phyloP scores from a whole-genome alignment of 1,140 invertebrate genomes.

The Cotesia glomerata region DNA sequence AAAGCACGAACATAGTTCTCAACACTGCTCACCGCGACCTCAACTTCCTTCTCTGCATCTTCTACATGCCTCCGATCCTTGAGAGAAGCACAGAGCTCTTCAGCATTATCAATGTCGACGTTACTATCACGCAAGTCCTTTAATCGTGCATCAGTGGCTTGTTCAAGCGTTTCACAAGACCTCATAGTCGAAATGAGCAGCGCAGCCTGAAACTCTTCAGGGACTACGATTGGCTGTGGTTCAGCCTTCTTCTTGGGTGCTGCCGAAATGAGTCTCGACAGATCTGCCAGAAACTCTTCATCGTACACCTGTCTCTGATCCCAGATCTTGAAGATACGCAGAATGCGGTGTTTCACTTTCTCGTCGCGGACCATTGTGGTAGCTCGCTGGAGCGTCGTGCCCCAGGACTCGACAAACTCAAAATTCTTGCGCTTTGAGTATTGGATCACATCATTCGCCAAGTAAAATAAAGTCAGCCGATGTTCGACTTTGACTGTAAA shows the following conservation, averaged over 20 bases:
- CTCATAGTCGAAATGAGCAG: slow-evolving; percentile 64
- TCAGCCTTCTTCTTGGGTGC: slow-evolving; percentile 74
- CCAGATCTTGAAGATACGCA: slow-evolving; percentile 94
- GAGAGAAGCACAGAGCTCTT: slow-evolving; percentile 70
- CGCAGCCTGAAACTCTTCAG: slow-evolving; percentile 62
- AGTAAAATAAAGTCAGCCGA: slow-evolving; percentile 87
- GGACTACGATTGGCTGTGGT: slow-evolving; percentile 62
- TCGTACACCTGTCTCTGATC: slow-evolving; percentile 88
- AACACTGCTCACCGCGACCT: slow-evolving; percentile 78
- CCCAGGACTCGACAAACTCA: slow-evolving; percentile 90
- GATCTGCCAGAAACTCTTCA: slow-evolving; percentile 83
- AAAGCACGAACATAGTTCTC: slow-evolving; percentile 82
- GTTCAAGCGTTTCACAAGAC: slow-evolving; percentile 63
- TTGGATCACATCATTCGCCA: slow-evolving; percentile 96
- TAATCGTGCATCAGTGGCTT: slow-evolving; percentile 57
- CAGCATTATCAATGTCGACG: slow-evolving; percentile 67
- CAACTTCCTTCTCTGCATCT: slow-evolving; percentile 87
- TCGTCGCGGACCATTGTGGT: slow-evolving; percentile 90
- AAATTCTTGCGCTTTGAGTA: slow-evolving; percentile 91
- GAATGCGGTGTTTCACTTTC: slow-evolving; percentile 83
- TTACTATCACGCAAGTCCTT: slow-evolving; percentile 55
- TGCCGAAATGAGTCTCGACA: slow-evolving; percentile 79
- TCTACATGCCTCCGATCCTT: slow-evolving; percentile 86
- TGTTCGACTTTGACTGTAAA: slow-evolving; percentile 81
- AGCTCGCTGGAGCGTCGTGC: slow-evolving; percentile 86